A percentile compares a stretch with the other conserved stretches of the same genome.
Conservation (phyloP, 2,797 vertebrate species). For the Gallinago stenura region DNA sequence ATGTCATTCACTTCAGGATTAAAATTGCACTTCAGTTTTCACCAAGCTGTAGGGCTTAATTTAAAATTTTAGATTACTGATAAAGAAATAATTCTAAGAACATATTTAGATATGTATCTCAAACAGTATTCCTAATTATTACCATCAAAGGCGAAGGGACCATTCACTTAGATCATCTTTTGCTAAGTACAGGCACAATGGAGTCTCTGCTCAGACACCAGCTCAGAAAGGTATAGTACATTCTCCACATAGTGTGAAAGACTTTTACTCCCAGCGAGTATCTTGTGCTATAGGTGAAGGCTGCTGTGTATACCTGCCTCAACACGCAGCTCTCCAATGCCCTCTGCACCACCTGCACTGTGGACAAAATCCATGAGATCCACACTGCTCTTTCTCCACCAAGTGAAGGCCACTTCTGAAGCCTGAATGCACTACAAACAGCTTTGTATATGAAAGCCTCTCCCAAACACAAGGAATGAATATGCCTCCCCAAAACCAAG, state of each 20-base stretch:
- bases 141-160: not conserved
- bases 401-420: not conserved
- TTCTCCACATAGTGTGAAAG: not conserved
- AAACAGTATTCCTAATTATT: not conserved
- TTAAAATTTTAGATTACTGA: not conserved
- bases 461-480: not conserved
- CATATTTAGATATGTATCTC: not conserved
- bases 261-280: not conserved
- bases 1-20: not conserved
- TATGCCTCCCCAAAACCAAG: not conserved
- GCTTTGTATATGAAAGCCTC: not conserved
- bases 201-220: not conserved
- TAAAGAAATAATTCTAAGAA: not conserved
- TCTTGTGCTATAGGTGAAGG: not conserved
- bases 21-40: not conserved
- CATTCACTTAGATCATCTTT: not conserved
- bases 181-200: not conserved
- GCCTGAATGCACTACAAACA: not conserved
- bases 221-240: not conserved
- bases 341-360: not conserved
- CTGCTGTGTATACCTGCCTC: not conserved
- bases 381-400: not conserved
- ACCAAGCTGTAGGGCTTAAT: not conserved
- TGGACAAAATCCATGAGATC: not conserved
- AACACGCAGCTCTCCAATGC: not conserved